Percentiles rank a stretch among this genome's conserved stretches.
These are phyloP conservation scores for Vulpes vulpes DNA, from an alignment of 2,113 vertebrate species.

Conservation along the genomic window DNA sequence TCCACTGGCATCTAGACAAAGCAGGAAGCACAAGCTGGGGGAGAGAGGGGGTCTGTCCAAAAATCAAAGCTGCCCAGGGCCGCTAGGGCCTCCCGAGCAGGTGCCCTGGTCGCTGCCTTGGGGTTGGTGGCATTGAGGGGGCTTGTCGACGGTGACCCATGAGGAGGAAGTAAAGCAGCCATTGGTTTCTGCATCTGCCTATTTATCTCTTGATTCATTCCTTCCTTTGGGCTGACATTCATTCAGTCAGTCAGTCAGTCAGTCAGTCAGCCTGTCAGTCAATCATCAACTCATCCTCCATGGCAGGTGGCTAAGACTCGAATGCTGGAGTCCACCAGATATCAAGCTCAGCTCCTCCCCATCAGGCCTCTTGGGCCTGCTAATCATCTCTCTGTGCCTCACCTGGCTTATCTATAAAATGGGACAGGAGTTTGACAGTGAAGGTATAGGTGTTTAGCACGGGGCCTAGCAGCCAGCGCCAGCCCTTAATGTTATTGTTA, in stretches of 20 bases:
- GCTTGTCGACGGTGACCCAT: not conserved
- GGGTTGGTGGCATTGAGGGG: not conserved
- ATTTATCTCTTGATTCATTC: not conserved
- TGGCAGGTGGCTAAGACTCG: not conserved
- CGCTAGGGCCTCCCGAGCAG: not conserved
- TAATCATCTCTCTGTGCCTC: not conserved
- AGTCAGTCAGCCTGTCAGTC: not conserved
- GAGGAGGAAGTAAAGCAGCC: not conserved
- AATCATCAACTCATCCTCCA: no score
- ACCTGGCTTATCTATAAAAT: not conserved
- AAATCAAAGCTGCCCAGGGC: not conserved
- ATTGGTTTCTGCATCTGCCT: not conserved
- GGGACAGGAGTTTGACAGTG: no score
- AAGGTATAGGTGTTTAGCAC: not conserved
- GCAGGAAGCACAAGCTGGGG: not conserved
- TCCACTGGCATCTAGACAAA: not conserved
- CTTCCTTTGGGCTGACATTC: not conserved
- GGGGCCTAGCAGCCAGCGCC: not conserved
- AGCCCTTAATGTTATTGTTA: not conserved
- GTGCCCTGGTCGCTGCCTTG: not conserved
- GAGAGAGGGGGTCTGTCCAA: accelerated
- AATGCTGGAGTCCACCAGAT: no score
- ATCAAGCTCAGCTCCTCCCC: not conserved
- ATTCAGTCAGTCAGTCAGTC: not conserved
- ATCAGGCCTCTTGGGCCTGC: not conserved